Evolutionary conservation across 2,888 invertebrate species (phyloP), one percentile per base, ranked within the genome.

Genomic region (Ennomos fuscantarius): DNA sequence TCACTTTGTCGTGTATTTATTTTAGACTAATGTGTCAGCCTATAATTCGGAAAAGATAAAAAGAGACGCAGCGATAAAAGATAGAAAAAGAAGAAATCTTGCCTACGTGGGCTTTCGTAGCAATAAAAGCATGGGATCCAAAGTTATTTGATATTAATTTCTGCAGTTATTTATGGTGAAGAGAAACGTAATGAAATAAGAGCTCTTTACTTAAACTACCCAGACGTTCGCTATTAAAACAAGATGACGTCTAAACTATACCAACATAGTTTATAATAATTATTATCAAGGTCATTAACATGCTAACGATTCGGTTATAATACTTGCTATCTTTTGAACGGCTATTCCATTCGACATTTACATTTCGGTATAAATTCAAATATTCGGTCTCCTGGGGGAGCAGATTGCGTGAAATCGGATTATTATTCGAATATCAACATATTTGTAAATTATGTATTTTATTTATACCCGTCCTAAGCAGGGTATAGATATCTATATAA

Each of bases 311-410:
- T 35, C 56, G 43, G 42, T 41, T 43, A 46, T 58, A 54, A 56
- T 52, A 35, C 45, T 24, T 49, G 49, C 46, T 58, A 58, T 63
- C 57, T 57, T 49, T 49, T 15, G 40, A 48, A 48, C 43, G 15
- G 53, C 41, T 24, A 24, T 24, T 41, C 48, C 47, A 54, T 54
- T 47, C 48, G 43, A 31, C 48, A 54, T 54, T 55, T 44, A 44
- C 60, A 39, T 46, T 55, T 54, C 40, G 47, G 55, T 49, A 59
- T 57, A 54, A 57, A 54, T 57, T 48, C 37, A 47, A 59, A 59
- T 59, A 55, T 47, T 46, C 49, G 13, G 44, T n/a, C 49, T 41
- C 52, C 15, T 32, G 39, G n/a, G 45, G 33, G 42, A 49, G 34
- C 9, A 55, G 54, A 51, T 55, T 47, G 54, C 47, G 41, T 43